Evolutionary conservation across 2,113 vertebrate genomes (phyloP), one percentile per base, ranked within the genome.

Genomic region (Theristicus caerulescens): DNA sequence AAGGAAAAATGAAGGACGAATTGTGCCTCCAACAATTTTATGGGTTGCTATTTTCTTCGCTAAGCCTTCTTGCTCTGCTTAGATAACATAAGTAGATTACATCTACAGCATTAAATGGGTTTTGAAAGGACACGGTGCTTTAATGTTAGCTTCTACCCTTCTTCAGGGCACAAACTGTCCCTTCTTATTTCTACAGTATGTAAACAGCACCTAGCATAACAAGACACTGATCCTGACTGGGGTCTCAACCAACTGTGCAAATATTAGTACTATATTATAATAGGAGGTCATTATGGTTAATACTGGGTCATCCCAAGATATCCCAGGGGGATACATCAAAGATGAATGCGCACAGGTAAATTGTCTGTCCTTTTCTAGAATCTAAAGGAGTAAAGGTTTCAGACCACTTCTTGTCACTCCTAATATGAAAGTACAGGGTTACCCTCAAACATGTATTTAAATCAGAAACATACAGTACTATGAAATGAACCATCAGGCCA

Each of bases 401-500:
- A 83, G 61, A 86, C 32, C 18, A 31, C 61, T 93, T 83, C 93
- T 67, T 90, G 49, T 93, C 87, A 47, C 24, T 87, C 42, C 57
- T 80, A 73, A 84, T 72, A 70, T 6, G 49, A 91, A 95, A 88
- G 32, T 70, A 78, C 59, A 88, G 38, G 49, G 34, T 54, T 88
- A 77, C 78, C 69, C 54, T 91, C 73, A 84, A 85, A 96, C 90
- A 54, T 31, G 62, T 92, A 96, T 97, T 95, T 95, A 91, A 90
- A 83, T 81, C 82, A 91, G 83, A 97, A 97, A 96, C 80, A 97
- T 88, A 96, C 88, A 80, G 61, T 69, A 86, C 93, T 94, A 95
- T n/a, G 73, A 94, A 95, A 92, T 86, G 93, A 97, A 96, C 89
- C 93, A 95, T 94, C 92, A 81, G 94, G 94, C 94, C 86, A 96